Conservation (phyloP, 2,797 vertebrate species). For the Hyperoplus lanceolatus region DNA sequence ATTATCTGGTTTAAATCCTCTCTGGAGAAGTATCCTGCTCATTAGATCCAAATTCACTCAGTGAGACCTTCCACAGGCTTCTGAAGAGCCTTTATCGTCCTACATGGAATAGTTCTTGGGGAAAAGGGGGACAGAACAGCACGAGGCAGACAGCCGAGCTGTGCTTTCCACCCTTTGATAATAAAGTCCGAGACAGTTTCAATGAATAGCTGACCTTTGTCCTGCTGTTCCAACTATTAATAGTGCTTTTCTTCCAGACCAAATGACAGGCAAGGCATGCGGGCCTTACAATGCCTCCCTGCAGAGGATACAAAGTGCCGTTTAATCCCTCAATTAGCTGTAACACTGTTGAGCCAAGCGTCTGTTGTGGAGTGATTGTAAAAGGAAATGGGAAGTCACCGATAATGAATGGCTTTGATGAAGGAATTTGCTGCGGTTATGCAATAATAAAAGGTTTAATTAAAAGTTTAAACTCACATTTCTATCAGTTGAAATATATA, state of each 20-base stretch:
- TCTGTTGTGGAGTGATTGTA: conserved; percentile 34
- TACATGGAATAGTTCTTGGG: conserved; percentile 5
- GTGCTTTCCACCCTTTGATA: conserved; percentile 58
- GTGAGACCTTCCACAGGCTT: conserved; percentile 6
- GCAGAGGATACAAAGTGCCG: conserved; percentile 39
- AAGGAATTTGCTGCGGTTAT: conserved; percentile 5
- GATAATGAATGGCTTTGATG: conserved; percentile 26
- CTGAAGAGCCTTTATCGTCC: conserved; percentile 7
- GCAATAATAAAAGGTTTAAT: not conserved
- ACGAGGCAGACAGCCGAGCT: conserved; percentile 31
- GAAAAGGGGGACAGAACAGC: conserved; percentile 5
- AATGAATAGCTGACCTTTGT: conserved; percentile 70
- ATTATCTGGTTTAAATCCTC: not conserved
- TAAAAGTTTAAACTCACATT: not conserved
- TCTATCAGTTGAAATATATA: no score
- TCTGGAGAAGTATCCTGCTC: not conserved
- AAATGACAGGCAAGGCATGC: conserved; percentile 36
- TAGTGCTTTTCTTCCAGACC: conserved; percentile 59
- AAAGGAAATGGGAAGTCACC: conserved; percentile 9
- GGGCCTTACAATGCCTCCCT: conserved; percentile 38
- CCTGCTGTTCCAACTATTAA: conserved; percentile 70
- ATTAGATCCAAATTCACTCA: conserved; percentile 20
- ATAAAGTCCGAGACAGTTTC: conserved; percentile 61
- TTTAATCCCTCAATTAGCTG: conserved; percentile 50
- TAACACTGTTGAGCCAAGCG: not conserved